Evolutionary conservation across 2,797 vertebrate species (phyloP), one percentile per base, ranked within the genome.

Genomic region (Typhlichthys eigenmanni): DNA sequence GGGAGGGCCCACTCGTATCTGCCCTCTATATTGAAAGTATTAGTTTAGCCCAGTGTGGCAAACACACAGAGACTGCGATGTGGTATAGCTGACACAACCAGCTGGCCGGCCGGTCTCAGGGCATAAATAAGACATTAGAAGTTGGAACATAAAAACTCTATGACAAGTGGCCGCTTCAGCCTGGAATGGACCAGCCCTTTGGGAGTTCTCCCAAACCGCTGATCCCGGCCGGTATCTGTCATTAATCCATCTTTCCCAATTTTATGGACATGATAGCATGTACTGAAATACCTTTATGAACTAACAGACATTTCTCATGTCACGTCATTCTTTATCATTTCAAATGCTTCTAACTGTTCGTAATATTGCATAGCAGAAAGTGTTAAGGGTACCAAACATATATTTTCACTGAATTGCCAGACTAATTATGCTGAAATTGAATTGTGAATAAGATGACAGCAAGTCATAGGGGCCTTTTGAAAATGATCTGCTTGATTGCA

Each of bases 401-500:
- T 32, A 43, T 52, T 52, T 52, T 34, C 13, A n/a, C 48, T 55
- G 10, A 48, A 55, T 68, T 54, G 12, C 45, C 14, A 55, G 16
- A 48, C 51, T 54, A 67, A 55, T 60, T 60, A 59, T 16, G 19
- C 3, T 67, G 5, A 19, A 50, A 51, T 61, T 57, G n/a, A 46
- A 68, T 48, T 67, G 45, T 62, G 47, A 17, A 46, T 13, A 60
- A 61, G 11, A 19, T 56, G 46, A 55, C 14, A 50, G 24, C 38
- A 57, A 29, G 13, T 29, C 38, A 55, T 16, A 24, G 6, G 34
- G 53, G 59, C 47, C 32, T 55, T 32, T 50, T 55, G 32, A 55
- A 71, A 66, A 58, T 47, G 1, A 60, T 47, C 32, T 12, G 16
- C 13, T 51, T 47, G 55, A 72, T 63, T 76, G 74, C 75, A 61